Evolutionary conservation across 2,888 invertebrate species (phyloP), one percentile per base, ranked within the genome.

Genomic region (Troilus luridus): DNA sequence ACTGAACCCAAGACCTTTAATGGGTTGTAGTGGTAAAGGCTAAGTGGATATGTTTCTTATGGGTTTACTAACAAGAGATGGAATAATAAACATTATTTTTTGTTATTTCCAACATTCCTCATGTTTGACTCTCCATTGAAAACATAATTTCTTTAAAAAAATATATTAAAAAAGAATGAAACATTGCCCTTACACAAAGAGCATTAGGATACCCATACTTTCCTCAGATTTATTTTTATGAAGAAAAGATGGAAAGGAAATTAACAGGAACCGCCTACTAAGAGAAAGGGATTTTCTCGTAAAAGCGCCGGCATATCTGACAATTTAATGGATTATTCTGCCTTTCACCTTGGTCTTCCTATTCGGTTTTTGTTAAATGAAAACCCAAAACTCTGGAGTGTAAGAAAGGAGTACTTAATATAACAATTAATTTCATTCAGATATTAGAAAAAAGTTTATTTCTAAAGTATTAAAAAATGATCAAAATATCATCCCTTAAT

Each of bases 251-350:
- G 27, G 41, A 41, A 77, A 77, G 72, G 72, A 77, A 77, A 77
- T 77, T 77, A 77, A 77, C 72, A 27, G 72, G 72, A 77, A 77
- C 72, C 19, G 72, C 27, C 72, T 77, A 77, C 72, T 77, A 77
- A 77, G 72, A 41, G 27, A 77, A 77, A 27, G 19, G 41, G 72
- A 7, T 41, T 77, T 77, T 27, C 72, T 41, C 72, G 72, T 41
- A 77, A 77, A 77, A 77, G 41, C 27, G 27, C 72, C 27, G 41
- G 24, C 27, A 77, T 77, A 41, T 77, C 72, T 27, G 72, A 17
- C 17, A 77, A 27, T 77, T 77, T 77, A 77, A 77, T 77, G 72
- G 72, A 77, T 77, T 77, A 77, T 77, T 77, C 27, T 41, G 27
- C 41, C 72, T 77, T 77, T 77, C 72, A 77, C 41, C 72, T 77